Base-by-base conservation (phyloP, 2,797 vertebrate genomes). In the Odontamblyopus rebecca region DNA sequence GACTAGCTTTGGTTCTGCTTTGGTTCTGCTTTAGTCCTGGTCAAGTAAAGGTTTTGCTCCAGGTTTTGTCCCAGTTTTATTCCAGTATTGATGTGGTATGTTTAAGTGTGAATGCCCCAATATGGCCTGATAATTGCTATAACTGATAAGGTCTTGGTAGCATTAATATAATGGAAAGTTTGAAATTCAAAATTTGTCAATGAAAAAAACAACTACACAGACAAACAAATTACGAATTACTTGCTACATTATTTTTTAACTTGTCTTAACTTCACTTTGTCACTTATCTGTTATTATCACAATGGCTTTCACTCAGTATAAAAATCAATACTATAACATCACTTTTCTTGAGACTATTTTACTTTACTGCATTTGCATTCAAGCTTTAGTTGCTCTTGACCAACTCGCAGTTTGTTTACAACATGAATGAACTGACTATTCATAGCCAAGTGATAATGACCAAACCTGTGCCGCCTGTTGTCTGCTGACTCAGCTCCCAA, bases 371-470 rank as follows among this genome's bases (percentile, higher is more conserved):
- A 18, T 12, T 61, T 32, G 0, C 7, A 54, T 61, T 35, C 16
- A 18, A 61, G 2, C 59, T 62, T 62, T 19, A 62, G 30, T 32
- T 23, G 18, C 3, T 35, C 38, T 12, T 62, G 18, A 19, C 18
- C n/a, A 6, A 27, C 18, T 8, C 35, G 0, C 19, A n/a, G 4
- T 13, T 12, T 38, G 32, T 23, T 18, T 4, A 62, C 32, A 32
- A 11, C 9, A 41, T 44, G 61, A 63, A 63, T 63, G 35, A 44
- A 44, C n/a, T 63, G 6, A 19, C 18, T 61, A 18, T 63, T 63
- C 19, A 63, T 15, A 44, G 73, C 71, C 71, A 76, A 70, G 63
- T 81, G 66, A 63, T 53, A 72, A 74, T 74, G 8, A 69, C 35
- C 69, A 67, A 59, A 16, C 15, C 41, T 15, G 29, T 26, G 18